Evolutionary conservation across 1,140 invertebrate species (phyloP).

Genomic region (Thaumetopoea pityocampa): DNA sequence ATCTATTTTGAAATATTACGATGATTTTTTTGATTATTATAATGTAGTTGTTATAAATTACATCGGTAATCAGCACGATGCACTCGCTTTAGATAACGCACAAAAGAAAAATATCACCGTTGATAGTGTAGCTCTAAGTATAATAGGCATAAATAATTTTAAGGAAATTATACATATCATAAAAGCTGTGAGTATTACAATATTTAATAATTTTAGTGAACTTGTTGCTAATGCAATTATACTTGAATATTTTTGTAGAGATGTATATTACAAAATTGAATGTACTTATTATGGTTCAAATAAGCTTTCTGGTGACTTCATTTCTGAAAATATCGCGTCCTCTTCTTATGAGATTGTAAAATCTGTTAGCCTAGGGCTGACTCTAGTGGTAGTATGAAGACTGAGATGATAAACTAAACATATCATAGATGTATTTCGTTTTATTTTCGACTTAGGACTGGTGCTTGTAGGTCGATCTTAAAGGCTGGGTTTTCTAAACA

Average conservation of each 20-base stretch:
- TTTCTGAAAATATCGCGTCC: slow-evolving; percentile 70
- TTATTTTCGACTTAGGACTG: slow-evolving; percentile 72
- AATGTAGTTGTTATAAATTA: slow-evolving; percentile 52
- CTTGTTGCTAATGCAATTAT: slow-evolving; percentile 67
- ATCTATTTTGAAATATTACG: slow-evolving; percentile 62
- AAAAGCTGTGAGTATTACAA: slow-evolving; percentile 73
- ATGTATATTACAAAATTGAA: slow-evolving; percentile 66
- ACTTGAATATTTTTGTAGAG: slow-evolving; percentile 75
- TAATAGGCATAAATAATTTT: slow-evolving; percentile 60
- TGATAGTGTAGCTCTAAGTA: slow-evolving; percentile 40
- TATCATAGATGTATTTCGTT: slow-evolving; percentile 71
- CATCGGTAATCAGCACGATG: slow-evolving; percentile 47
- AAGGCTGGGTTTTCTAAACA: slow-evolving; percentile 74
- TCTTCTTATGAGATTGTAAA: slow-evolving; percentile 69
- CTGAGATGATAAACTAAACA: slow-evolving; percentile 70
- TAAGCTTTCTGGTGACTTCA: slow-evolving; percentile 65
- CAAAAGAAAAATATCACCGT: slow-evolving; percentile 47
- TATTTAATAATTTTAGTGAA: slow-evolving; percentile 70
- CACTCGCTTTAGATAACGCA: slow-evolving; percentile 67
- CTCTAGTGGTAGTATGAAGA: slow-evolving; percentile 72
- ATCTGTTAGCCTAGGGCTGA: slow-evolving; percentile 72
- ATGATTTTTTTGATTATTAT: slow-evolving; percentile 57
- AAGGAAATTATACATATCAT: slow-evolving; percentile 70
- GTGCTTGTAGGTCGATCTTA: slow-evolving; percentile 74
- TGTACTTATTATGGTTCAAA: slow-evolving; percentile 54